These are phyloP conservation scores for Chaetophractus vellerosus DNA, from an alignment of 2,797 vertebrate genomes.

Conservation along the genomic window DNA sequence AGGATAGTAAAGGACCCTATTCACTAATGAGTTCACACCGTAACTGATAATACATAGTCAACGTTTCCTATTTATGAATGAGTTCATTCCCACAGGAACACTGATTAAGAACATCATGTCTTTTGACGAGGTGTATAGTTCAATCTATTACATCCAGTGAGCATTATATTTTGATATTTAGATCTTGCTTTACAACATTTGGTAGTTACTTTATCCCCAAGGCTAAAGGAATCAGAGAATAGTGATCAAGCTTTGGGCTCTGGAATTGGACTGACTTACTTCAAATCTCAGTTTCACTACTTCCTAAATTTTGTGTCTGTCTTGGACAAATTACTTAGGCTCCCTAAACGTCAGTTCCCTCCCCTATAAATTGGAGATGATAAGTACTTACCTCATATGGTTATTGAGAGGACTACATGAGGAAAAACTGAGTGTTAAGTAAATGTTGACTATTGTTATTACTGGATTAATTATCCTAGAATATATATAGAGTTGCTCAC, in stretches of 20 bases:
- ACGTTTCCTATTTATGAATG: too few species aligned
- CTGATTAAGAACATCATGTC: too few species aligned
- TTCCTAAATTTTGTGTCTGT: background rate
- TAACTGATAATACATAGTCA: too few species aligned
- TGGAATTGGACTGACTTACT: background rate
- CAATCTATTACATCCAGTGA: too few species aligned
- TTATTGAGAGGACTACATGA: background rate
- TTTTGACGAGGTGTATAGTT: background rate
- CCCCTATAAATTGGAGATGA: slow-evolving; percentile 11
- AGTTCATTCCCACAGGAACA: too few species aligned
- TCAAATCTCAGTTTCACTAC: background rate
- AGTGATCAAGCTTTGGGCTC: background rate
- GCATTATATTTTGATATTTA: background rate
- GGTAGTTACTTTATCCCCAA: background rate
- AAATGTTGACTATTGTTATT: slow-evolving; percentile 7
- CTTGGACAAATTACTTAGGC: background rate
- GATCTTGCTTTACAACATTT: background rate
- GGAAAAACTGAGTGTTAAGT: background rate
- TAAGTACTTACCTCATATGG: background rate
- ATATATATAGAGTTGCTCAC: background rate
- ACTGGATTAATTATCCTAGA: background rate
- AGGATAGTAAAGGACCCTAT: too few species aligned
- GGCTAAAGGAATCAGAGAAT: background rate
- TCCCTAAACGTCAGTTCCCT: slow-evolving; percentile 31
- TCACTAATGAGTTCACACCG: too few species aligned